These are phyloP conservation scores for Drosophila greeni DNA, from an alignment of 2,888 invertebrate species.

Conservation along the genomic window DNA sequence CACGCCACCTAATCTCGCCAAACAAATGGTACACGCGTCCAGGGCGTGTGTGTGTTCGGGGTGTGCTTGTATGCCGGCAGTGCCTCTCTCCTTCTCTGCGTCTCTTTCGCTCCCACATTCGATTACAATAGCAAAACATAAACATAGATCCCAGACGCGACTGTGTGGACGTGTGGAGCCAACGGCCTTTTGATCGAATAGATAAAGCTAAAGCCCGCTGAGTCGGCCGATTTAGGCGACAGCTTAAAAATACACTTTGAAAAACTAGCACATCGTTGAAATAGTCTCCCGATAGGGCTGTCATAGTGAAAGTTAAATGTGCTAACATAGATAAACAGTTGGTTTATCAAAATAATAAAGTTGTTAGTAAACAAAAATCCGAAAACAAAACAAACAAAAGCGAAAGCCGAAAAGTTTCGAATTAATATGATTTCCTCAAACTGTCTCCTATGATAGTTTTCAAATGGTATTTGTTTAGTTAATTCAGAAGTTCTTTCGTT, in stretches of 20 bases:
- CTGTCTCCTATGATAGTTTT: neutral
- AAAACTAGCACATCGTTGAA: neutral
- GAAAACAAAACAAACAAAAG: neutral
- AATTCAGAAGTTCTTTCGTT: neutral
- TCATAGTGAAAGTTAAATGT: neutral
- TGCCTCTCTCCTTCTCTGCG: neutral
- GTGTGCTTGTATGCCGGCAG: constrained; percentile 19
- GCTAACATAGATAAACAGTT: too few relatives aligned
- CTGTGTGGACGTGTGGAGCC: constrained; percentile 13
- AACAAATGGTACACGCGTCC: constrained; percentile 61
- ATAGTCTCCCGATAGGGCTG: neutral
- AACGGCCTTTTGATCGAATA: constrained; percentile 28
- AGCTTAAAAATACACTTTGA: constrained; percentile 8
- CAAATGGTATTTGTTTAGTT: neutral
- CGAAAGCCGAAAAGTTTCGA: neutral
- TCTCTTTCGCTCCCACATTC: constrained; percentile 18
- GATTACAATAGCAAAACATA: constrained; percentile 37
- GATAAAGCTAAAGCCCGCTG: constrained; percentile 19
- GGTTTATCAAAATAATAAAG: neutral
- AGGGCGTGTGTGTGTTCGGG: constrained; percentile 32
- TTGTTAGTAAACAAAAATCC: neutral
- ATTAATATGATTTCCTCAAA: neutral
- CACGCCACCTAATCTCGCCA: constrained; percentile 77
- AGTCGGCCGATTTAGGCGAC: constrained; percentile 23
- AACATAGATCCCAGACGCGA: constrained; percentile 31